Evolutionary conservation across 2,888 invertebrate genomes (phyloP).

Genomic region (Polyommatus iphigenia): DNA sequence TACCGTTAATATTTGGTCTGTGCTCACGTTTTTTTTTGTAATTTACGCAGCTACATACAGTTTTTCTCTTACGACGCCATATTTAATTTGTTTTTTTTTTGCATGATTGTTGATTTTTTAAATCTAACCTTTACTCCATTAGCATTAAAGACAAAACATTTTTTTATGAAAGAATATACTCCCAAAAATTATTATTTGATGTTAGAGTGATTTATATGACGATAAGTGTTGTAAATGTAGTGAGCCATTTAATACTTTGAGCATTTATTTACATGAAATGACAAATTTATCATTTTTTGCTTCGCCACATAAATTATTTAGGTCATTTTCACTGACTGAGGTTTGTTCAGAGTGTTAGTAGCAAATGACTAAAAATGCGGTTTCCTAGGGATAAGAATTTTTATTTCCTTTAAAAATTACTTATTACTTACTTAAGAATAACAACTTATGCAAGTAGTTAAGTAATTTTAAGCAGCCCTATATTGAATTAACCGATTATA

Average conservation of each 20-base stretch:
- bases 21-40: slow-evolving; percentile 36
- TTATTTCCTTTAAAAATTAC: too few species aligned
- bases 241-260: not conserved
- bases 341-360: too few species aligned
- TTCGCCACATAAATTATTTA: not conserved
- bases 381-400: too few species aligned
- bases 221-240: slow-evolving; percentile 12
- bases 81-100: not conserved
- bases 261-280: not conserved
- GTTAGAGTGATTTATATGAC: not conserved
- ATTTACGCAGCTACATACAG: not conserved
- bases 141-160: not conserved
- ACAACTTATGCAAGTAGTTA: too few species aligned
- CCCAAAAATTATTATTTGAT: not conserved
- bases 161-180: not conserved
- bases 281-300: not conserved
- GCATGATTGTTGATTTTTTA: not conserved
- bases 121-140: not conserved
- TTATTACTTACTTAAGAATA: too few species aligned
- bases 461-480: too few species aligned
- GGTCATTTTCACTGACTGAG: not conserved
- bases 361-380: not conserved
- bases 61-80: not conserved
- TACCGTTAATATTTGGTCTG: slow-evolving; percentile 52
- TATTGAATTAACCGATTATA: too few species aligned